These are phyloP conservation scores for Meteorus sp. DNA, from an alignment of 1,140 invertebrate species.

Conservation along the genomic window DNA sequence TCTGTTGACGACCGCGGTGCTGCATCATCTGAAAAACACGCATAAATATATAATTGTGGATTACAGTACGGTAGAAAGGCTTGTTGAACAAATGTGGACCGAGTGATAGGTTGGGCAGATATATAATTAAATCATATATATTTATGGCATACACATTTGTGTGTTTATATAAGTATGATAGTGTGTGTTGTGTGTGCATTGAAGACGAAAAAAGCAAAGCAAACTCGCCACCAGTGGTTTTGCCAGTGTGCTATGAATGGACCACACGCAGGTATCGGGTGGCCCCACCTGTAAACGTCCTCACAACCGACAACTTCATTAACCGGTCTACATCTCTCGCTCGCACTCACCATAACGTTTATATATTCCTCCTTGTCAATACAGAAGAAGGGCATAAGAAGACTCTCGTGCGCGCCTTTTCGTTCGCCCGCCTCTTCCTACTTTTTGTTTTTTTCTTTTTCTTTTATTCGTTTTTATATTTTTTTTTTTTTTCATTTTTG, in stretches of 20 bases:
- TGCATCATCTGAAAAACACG: slow-evolving; percentile 49
- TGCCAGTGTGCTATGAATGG: slow-evolving; percentile 47
- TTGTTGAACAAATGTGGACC: background rate
- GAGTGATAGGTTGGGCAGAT: too few relatives aligned
- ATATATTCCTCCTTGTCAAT: slow-evolving; percentile 19
- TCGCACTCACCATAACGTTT: slow-evolving; percentile 28
- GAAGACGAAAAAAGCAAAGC: background rate
- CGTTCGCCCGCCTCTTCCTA: slow-evolving; percentile 22
- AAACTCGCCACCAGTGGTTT: slow-evolving; percentile 22
- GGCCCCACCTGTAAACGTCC: slow-evolving; percentile 56
- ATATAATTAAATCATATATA: too few relatives aligned
- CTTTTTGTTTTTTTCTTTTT: slow-evolving; percentile 11
- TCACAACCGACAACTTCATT: slow-evolving; percentile 60
- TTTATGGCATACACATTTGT: background rate
- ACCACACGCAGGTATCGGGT: slow-evolving; percentile 54
- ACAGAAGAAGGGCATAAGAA: slow-evolving; percentile 20
- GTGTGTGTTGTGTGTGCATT: background rate
- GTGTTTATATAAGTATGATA: background rate
- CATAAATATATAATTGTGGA: too few relatives aligned
- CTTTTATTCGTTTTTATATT: slow-evolving; percentile 32
- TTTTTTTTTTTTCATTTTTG: slow-evolving; percentile 32
- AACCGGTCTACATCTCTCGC: slow-evolving; percentile 40
- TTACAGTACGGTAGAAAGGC: too few relatives aligned
- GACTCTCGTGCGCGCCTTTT: slow-evolving; percentile 31
- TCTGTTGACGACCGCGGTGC: slow-evolving; percentile 46